These are phyloP conservation scores for Cataglyphis hispanica DNA, from an alignment of 1,140 invertebrate species.

Conservation along the genomic window DNA sequence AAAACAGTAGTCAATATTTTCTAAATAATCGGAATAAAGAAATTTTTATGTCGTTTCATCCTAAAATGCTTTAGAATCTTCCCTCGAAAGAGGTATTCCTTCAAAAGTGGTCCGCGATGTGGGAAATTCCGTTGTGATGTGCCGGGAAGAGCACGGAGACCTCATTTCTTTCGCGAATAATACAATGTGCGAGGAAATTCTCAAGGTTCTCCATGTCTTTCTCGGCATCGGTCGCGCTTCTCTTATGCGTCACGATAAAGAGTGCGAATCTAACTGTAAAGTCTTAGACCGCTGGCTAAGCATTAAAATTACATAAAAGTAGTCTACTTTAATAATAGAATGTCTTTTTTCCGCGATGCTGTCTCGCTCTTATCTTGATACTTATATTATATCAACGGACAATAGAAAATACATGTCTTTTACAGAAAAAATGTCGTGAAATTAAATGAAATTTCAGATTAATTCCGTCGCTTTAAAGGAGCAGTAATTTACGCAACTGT, in stretches of 20 bases:
- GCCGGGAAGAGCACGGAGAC: conserved; percentile 38
- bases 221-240: neutral
- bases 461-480: neutral
- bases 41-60: neutral
- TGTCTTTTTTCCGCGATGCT: neutral
- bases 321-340: conserved; percentile 28
- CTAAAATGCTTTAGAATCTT: neutral
- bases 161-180: conserved; percentile 45
- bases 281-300: conserved; percentile 41
- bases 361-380: conserved; percentile 13
- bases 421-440: neutral
- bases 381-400: neutral
- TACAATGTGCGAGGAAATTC: conserved; percentile 39
- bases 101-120: conserved; percentile 50
- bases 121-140: conserved; percentile 51
- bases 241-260: conserved; percentile 35
- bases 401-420: neutral
- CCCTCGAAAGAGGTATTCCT: conserved; percentile 6
- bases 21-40: neutral
- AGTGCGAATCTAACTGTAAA: conserved; percentile 46
- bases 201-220: conserved; percentile 30
- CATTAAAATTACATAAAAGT: conserved; percentile 46
- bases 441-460: conserved; percentile 5
- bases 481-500: neutral
- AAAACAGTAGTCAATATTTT: neutral